Base-by-base conservation (phyloP, 2,888 invertebrate species). In the Pristionchus maxplancki region DNA sequence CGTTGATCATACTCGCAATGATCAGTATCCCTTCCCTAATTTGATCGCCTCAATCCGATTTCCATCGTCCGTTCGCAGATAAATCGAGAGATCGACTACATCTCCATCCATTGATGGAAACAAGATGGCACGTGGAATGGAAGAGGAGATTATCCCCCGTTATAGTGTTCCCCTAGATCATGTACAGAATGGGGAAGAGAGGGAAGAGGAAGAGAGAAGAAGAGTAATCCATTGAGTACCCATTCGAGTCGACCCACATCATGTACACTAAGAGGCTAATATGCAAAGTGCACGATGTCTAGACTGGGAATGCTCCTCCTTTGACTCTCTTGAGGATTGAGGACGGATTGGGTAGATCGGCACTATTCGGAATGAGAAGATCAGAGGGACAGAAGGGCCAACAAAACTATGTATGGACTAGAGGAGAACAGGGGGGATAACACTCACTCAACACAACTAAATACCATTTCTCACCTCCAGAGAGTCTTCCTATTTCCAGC, bases 401-500 rank as follows among this genome's bases (percentile, higher is more conserved):
- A 4, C 44, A 44, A 48, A 53, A 44, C 28, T 24, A 58, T 58
- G 4, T 58, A 58, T 58, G 58, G 24, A 58, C 58, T 58, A 58
- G 8, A 58, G 24, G 34, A 17, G 3, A 9, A 8, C 1, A 34
- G 31, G 20, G 34, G 24, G 0, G 5, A 71, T 71, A 5, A 15
- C 31, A 71, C 71, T 34, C 31, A 11, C 34, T 31, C 48, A 40
- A 44, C n/a, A 20, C 81, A 81, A 20, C 24, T 40, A 17, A 15
- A 37, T 9, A 71, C 34, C 11, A 13, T 34, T 2, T 31, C 82
- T 53, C 34, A 87, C 86, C 86, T 87, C 86, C 86, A 87, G 6
- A 87, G 37, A 13, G 71, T 71, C 50, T 87, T 87, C 50, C 86
- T 67, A 67, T 11, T 71, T 15, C 24, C 24, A 31, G 86, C 71